Base-by-base conservation (phyloP, 2,888 invertebrate genomes). In the Lypha dubia region DNA sequence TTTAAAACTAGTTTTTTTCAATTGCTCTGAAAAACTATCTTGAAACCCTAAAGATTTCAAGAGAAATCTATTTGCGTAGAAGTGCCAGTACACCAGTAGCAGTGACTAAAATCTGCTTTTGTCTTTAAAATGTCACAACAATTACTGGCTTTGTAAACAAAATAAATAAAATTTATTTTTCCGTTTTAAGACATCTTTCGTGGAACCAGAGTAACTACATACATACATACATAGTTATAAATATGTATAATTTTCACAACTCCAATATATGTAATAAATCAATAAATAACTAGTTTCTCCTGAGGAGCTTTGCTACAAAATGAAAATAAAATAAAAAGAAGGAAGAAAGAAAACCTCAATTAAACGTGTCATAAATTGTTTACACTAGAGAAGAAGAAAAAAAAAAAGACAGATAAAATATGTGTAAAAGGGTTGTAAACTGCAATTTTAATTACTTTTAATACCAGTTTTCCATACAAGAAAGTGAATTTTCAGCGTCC, bases 261-360 rank as follows among this genome's bases (percentile, higher is more conserved):
- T 70, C 28, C 62, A 73, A 73, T 79, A 73, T 56, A 53, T 79
- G 79, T 79, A 79, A 79, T 79, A 79, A 79, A 79, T 79, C 79
- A 79, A 79, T 79, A 79, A 79, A 65, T 65, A 79, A 73, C 79
- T 49, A 73, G 79, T 79, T 73, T 79, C 49, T 28, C 24, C 20
- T 38, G 11, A 15, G 46, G 46, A 35, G 24, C 56, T 28, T 35
- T 35, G 15, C 11, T 62, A 51, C 22, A 49, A 56, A 17, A 24
- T 15, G 7, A 44, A 7, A 9, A 41, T 17, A 41, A 17, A 58
- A 24, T 20, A 49, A 49, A 22, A 24, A 62, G 22, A n/a, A 58
- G n/a, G n/a, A n/a, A n/a, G n/a, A n/a, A n/a, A n/a, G n/a, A 67
- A 9, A 76, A 51, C 58, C 28, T 58, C 73, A 65, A 79, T 79